Conservation (phyloP, 2,797 vertebrate species). For the Rhabdophis nuchalis region DNA sequence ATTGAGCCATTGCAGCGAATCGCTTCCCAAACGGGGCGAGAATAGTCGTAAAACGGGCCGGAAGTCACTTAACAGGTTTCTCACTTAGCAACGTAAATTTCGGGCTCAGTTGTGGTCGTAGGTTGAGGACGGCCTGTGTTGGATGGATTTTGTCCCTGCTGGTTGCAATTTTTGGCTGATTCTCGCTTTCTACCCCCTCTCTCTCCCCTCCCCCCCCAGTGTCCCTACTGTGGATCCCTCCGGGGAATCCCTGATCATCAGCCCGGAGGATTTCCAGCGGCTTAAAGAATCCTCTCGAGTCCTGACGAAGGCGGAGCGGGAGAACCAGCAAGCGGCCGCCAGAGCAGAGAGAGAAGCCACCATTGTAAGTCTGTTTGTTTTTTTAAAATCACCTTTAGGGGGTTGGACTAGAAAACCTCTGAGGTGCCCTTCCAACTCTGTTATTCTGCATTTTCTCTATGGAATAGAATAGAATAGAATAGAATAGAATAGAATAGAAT, state of each 20-base stretch:
- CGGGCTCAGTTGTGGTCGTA: no score
- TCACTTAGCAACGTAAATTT: no score
- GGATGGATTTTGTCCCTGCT: not conserved
- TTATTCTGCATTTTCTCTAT: not conserved
- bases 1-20: no score
- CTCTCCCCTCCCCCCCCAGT: slow-evolving; percentile 58
- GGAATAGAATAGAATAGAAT: no score
- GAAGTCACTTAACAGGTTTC: no score
- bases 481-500: no score
- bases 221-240: slow-evolving; percentile 73
- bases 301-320: slow-evolving; percentile 58
- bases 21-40: no score
- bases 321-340: slow-evolving; percentile 58
- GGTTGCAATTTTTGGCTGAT: not conserved
- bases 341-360: slow-evolving; percentile 68
- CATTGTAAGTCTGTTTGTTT: slow-evolving; percentile 51
- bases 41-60: no score
- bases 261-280: slow-evolving; percentile 68
- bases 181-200: not conserved
- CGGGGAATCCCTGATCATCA: slow-evolving; percentile 73
- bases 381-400: not conserved
- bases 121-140: not conserved
- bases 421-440: not conserved
- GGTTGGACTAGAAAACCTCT: not conserved
- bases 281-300: slow-evolving; percentile 68